These are phyloP conservation scores for Anagrus nilaparvatae DNA, from an alignment of 1,140 invertebrate genomes.

Conservation along the genomic window DNA sequence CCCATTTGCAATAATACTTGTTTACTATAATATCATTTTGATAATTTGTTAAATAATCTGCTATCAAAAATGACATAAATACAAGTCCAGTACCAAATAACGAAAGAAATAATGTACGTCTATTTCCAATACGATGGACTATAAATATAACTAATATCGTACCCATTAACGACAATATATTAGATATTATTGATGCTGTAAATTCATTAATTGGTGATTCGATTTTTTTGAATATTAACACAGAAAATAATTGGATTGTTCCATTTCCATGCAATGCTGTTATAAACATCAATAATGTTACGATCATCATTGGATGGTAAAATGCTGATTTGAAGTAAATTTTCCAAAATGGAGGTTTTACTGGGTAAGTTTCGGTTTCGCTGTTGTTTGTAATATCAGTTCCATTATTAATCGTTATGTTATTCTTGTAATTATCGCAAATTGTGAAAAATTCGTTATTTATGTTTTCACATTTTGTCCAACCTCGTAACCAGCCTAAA, in stretches of 20 bases:
- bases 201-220: slow-evolving; percentile 2
- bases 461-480: background rate
- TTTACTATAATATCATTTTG: background rate
- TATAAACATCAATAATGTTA: background rate
- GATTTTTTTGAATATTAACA: background rate
- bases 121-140: background rate
- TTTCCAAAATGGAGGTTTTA: background rate
- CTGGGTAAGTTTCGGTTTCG: background rate
- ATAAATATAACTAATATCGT: background rate
- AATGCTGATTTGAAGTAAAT: background rate
- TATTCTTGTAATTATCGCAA: background rate
- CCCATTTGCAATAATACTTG: background rate
- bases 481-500: slow-evolving; percentile 1
- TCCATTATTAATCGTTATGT: background rate
- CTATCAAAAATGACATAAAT: background rate
- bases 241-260: background rate
- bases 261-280: background rate
- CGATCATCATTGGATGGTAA: background rate
- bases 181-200: slow-evolving; percentile 1
- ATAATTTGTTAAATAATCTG: background rate
- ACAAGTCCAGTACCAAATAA: background rate
- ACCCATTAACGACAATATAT: background rate
- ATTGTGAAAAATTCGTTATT: background rate
- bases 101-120: background rate
- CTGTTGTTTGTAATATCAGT: no score